phyloP scores from a whole-genome alignment of 2,113 vertebrate genomes.

The Tamias sibiricus region DNA sequence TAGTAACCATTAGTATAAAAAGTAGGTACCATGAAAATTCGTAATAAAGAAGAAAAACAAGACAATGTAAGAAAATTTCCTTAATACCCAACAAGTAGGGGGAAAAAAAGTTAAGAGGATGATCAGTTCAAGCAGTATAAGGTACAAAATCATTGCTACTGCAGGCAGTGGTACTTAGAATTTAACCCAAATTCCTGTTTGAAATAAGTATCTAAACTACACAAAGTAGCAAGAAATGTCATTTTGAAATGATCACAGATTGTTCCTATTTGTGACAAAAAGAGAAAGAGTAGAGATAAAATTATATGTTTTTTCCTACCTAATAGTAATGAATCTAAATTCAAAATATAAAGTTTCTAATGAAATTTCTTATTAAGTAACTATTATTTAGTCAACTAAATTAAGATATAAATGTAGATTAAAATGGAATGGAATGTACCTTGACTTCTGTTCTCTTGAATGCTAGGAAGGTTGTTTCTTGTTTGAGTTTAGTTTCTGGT shows the following conservation, averaged over 20 bases:
- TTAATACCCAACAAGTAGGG: neutral
- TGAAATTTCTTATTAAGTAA: neutral
- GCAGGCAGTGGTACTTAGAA: neutral
- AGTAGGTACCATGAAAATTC: neutral
- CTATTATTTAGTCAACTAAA: neutral
- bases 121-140: neutral
- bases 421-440: conserved; percentile 84
- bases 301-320: neutral
- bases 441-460: conserved; percentile 99
- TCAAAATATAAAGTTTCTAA: conserved; percentile 10
- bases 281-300: neutral
- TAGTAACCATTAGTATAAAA: neutral
- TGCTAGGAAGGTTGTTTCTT: conserved; percentile 95
- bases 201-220: neutral
- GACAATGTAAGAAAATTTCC: neutral
- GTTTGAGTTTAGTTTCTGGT: conserved; percentile 94
- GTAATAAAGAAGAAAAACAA: neutral
- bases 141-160: neutral
- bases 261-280: neutral
- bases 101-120: neutral
- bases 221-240: neutral
- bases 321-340: neutral
- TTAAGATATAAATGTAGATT: neutral
- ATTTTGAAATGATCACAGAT: neutral
- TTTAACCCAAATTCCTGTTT: neutral